Percentiles rank a stretch among this genome's conserved stretches.
phyloP scores from a whole-genome alignment of 2,797 vertebrate genomes.

The Novumbra hubbsi region DNA sequence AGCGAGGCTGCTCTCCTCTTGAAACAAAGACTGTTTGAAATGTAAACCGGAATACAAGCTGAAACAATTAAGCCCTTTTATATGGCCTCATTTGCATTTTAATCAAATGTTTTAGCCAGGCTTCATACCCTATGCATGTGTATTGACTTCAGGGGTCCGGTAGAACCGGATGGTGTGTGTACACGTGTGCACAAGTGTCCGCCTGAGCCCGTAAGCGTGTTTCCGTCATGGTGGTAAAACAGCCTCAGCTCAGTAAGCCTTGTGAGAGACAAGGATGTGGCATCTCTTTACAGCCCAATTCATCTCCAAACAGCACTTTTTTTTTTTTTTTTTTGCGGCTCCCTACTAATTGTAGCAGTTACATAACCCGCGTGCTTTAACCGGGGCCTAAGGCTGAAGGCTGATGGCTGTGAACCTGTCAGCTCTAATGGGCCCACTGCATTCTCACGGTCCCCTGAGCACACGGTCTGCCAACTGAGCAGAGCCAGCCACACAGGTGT shows the following conservation, averaged over 20 bases:
- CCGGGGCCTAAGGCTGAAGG: constrained; percentile 3
- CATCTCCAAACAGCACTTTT: constrained; percentile 43
- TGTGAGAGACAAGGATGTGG: constrained; percentile 28
- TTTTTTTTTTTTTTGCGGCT: constrained; percentile 45
- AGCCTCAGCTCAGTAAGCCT: not conserved
- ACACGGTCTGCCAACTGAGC: not conserved
- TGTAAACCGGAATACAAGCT: constrained; percentile 12
- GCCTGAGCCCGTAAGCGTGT: not conserved
- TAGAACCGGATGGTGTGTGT: not conserved
- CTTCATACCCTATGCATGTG: too few relatives aligned
- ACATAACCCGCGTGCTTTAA: constrained; percentile 45
- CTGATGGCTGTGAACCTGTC: constrained; percentile 11
- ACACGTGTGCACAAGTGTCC: not conserved
- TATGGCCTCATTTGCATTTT: constrained; percentile 6
- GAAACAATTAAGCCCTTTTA: not conserved
- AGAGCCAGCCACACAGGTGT: not conserved
- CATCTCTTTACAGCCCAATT: constrained; percentile 42
- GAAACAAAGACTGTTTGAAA: constrained; percentile 28
- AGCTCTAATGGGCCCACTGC: not conserved
- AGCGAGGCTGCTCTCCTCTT: not conserved
- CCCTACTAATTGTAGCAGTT: constrained; percentile 54
- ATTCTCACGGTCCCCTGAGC: not conserved
- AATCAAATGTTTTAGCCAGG: not conserved
- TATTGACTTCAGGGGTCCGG: not conserved
- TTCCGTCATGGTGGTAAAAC: constrained; percentile 18